phyloP scores from a whole-genome alignment of 2,113 vertebrate species.

The Thymallus thymallus region DNA sequence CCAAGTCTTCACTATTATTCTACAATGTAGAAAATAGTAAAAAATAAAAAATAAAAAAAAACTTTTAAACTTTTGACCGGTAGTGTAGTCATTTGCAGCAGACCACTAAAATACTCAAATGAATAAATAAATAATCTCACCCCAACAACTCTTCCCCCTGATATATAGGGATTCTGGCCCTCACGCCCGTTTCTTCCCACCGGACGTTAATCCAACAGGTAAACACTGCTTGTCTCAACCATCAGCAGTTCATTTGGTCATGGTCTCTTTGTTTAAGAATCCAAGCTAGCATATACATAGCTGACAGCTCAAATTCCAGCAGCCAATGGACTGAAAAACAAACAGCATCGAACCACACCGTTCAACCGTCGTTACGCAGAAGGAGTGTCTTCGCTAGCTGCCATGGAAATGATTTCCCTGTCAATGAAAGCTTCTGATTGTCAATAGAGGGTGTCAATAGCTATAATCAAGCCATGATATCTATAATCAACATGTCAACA shows the following conservation, averaged over 20 bases:
- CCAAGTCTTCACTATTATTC: too few species aligned
- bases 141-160: too few species aligned
- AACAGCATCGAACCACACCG: slow-evolving; percentile 18
- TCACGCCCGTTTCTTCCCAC: slow-evolving; percentile 5
- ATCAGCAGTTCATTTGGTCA: slow-evolving; percentile 1
- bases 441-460: slow-evolving; percentile 18
- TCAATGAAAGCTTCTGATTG: slow-evolving; percentile 15
- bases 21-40: too few species aligned
- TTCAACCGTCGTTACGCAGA: neutral
- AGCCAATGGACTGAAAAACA: slow-evolving; percentile 29
- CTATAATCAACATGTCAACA: slow-evolving; percentile 25
- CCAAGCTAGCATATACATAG: slow-evolving; percentile 17
- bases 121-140: too few species aligned
- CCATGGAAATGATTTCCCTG: slow-evolving; percentile 16
- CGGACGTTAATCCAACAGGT: neutral
- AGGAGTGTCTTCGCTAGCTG: neutral
- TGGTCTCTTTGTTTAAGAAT: slow-evolving; percentile 41
- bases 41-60: too few species aligned
- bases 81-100: too few species aligned
- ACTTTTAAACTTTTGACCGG: too few species aligned
- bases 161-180: slow-evolving; percentile 15
- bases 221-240: slow-evolving; percentile 18
- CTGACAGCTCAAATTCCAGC: slow-evolving; percentile 51
- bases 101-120: too few species aligned
- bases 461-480: slow-evolving; percentile 12